Base-by-base conservation (phyloP, 2,797 vertebrate genomes). In the Simalia tracyae region DNA sequence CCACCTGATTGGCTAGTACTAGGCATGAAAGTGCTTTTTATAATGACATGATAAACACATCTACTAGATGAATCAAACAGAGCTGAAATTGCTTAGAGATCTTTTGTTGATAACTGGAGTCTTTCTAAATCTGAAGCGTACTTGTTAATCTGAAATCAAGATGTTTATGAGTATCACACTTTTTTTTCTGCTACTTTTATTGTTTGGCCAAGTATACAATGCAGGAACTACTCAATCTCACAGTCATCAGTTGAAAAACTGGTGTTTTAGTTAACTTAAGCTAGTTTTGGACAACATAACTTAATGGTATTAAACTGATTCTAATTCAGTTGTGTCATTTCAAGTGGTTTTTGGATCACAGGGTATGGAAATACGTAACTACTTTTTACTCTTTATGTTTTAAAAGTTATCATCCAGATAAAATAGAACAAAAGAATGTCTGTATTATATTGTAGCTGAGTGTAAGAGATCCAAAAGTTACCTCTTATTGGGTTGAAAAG, bases 1-100 rank as follows among this genome's bases (percentile, higher is more conserved):
- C 14, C 1, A 36, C 87, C 54, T 31, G 93, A 95, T 59, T 86
- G 60, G 42, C 95, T 96, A 95, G 94, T 91, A 93, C 91, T 96
- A 95, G 68, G 88, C 93, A 11, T 0, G 0, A 91, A 93, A 94
- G 54, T 90, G 63, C 60, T 92, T 96, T 92, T 87, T 50, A 87
- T 72, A 46, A 94, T 92, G 5, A 89, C 89, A 96, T 92, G 19
- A 66, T 94, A 63, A 89, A 90, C 22, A 8, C 12, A 87, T 24
- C 36, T 14, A 36, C 22, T 54, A 14, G 56, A 92, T 89, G 26
- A 88, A 64, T 15, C 3, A 42, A 76, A 87, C 91, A 9, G 0
- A 56, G 1, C 57, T 94, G 91, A 72, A 90, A 90, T 0, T 0
- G 88, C 85, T 88, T 9, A 7, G 28, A 85, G 92, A 64, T 56